A percentile compares a stretch with the other conserved stretches of the same genome.
These are phyloP conservation scores for Macaria notata DNA, from an alignment of 2,888 invertebrate genomes.

Conservation along the genomic window DNA sequence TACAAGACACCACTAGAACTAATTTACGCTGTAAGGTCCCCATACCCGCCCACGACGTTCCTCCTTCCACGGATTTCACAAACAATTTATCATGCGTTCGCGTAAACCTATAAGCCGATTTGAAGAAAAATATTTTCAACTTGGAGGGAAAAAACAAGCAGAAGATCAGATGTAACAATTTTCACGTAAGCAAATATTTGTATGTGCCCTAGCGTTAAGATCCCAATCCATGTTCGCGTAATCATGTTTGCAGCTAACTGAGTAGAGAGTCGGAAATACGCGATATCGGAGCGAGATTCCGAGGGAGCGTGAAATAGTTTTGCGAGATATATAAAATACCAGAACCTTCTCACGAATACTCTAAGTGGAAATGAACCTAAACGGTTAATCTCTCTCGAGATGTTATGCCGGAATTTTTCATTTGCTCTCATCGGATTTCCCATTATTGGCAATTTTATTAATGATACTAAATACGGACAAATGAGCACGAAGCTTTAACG, in stretches of 20 bases:
- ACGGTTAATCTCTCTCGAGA: conserved; percentile 10
- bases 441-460: conserved; percentile 4
- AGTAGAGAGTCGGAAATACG: conserved; percentile 44
- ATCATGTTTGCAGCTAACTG: conserved; percentile 42
- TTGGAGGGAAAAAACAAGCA: conserved; percentile 16
- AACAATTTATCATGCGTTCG: conserved; percentile 1
- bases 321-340: conserved; percentile 43
- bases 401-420: conserved; percentile 15
- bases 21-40: no score
- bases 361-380: conserved; percentile 15
- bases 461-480: background rate
- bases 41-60: conserved; percentile 13
- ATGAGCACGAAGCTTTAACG: background rate
- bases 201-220: conserved; percentile 30
- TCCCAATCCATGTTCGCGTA: conserved; percentile 37
- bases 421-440: conserved; percentile 10
- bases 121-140: conserved; percentile 19
- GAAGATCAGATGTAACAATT: conserved; percentile 27
- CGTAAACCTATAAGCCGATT: conserved; percentile 20
- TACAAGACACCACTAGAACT: no score
- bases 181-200: conserved; percentile 31
- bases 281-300: conserved; percentile 43
- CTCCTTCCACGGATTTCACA: conserved; percentile 2
- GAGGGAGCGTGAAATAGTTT: conserved; percentile 49
- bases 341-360: conserved; percentile 14